Percentiles rank a stretch among this genome's conserved stretches.
Conservation (phyloP, 2,797 vertebrate genomes). For the Arctocebus calabarensis region DNA sequence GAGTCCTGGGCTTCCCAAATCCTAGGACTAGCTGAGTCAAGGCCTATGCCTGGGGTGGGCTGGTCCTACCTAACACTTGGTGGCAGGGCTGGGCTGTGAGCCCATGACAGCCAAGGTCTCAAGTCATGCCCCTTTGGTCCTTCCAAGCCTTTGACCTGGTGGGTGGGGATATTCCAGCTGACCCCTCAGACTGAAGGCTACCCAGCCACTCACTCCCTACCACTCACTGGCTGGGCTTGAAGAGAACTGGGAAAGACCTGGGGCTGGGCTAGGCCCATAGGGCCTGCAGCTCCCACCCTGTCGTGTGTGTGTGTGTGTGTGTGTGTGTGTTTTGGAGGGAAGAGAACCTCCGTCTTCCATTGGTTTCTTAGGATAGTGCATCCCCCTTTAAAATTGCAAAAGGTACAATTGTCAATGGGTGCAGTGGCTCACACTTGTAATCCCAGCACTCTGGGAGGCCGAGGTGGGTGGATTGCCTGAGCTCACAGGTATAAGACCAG, state of each 20-base stretch:
- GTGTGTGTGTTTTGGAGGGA: not conserved
- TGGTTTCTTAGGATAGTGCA: not conserved
- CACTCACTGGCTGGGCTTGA: not conserved
- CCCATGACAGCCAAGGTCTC: not conserved
- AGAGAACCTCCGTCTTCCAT: not conserved
- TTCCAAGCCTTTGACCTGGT: not conserved
- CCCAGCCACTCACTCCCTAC: not conserved
- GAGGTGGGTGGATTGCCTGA: too few relatives aligned
- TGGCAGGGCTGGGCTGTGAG: not conserved
- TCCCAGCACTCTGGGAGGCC: too few relatives aligned
- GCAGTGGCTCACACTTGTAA: too few relatives aligned
- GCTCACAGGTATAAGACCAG: too few relatives aligned
- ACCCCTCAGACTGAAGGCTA: not conserved
- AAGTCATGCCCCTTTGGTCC: not conserved
- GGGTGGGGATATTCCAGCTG: not conserved
- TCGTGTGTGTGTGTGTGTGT: accelerated
- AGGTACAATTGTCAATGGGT: not conserved
- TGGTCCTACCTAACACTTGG: not conserved
- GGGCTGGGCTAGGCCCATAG: not conserved
- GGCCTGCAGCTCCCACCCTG: not conserved
- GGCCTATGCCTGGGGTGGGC: not conserved
- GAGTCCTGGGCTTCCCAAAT: not conserved
- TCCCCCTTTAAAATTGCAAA: not conserved
- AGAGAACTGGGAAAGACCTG: not conserved
- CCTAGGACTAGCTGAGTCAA: not conserved